Percentiles rank a stretch among this genome's conserved stretches.
phyloP scores from a whole-genome alignment of 2,113 vertebrate species.

The Platysteira castanea region DNA sequence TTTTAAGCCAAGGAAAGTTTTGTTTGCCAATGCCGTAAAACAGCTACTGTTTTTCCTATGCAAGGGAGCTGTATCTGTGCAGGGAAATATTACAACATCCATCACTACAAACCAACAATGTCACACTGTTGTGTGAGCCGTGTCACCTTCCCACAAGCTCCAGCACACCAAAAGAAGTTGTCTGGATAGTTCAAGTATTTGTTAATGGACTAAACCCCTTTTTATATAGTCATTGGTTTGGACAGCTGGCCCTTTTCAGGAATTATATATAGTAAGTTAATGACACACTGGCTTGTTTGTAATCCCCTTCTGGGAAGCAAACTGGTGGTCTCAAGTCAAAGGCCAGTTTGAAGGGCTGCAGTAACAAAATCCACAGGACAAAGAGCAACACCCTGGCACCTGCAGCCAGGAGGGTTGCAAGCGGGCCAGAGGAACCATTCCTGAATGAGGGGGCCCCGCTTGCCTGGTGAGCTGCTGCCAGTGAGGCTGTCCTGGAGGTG shows the following conservation, averaged over 20 bases:
- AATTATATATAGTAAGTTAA: neutral
- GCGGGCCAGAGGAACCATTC: neutral
- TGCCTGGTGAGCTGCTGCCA: neutral
- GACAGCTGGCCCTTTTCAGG: neutral
- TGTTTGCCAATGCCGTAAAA: neutral
- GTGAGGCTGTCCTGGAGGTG: fast-evolving
- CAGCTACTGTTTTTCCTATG: neutral
- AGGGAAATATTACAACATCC: neutral
- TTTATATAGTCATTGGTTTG: neutral
- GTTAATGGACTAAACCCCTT: neutral
- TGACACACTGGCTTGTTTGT: neutral
- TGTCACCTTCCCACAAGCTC: neutral
- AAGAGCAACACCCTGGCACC: neutral
- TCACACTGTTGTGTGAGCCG: neutral
- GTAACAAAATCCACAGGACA: neutral
- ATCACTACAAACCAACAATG: neutral
- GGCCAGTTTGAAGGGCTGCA: neutral
- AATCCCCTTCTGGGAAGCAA: neutral
- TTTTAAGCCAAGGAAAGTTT: neutral
- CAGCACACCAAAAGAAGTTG: neutral
- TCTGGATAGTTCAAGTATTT: neutral
- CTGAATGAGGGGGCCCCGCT: fast-evolving
- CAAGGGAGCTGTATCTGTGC: fast-evolving
- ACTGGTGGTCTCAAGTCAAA: neutral
- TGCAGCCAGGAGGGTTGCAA: neutral